These are phyloP conservation scores for Ceratitis capitata DNA, from an alignment of 1,140 invertebrate genomes.

Conservation along the genomic window DNA sequence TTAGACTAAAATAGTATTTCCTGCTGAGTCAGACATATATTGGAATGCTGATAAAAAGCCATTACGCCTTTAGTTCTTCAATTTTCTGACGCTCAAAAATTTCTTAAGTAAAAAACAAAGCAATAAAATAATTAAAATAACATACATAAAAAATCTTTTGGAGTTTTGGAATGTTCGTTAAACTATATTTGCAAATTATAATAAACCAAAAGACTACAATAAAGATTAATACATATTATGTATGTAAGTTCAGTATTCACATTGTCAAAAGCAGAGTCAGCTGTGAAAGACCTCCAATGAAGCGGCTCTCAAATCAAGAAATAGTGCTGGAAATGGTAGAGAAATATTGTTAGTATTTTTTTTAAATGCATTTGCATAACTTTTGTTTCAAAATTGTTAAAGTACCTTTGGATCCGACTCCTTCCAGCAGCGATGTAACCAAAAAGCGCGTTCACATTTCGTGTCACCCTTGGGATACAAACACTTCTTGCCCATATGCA, in stretches of 20 bases:
- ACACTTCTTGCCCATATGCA: slow-evolving; percentile 55
- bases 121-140: too few species aligned
- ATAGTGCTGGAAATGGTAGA: neutral
- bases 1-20: too few species aligned
- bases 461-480: slow-evolving; percentile 57
- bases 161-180: slow-evolving; percentile 37
- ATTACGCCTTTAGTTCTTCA: too few species aligned
- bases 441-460: slow-evolving; percentile 55
- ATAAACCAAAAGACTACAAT: slow-evolving; percentile 2
- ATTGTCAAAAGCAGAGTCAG: neutral
- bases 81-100: too few species aligned
- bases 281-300: neutral
- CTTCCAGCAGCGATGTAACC: slow-evolving; percentile 58
- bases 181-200: neutral
- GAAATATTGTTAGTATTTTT: neutral
- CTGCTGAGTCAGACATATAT: too few species aligned
- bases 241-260: neutral
- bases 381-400: too few species aligned
- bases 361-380: neutral
- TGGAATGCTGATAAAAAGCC: too few species aligned
- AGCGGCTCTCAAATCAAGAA: neutral
- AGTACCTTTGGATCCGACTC: slow-evolving; percentile 52
- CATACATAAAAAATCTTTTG: too few species aligned
- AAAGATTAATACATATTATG: neutral
- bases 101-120: too few species aligned